Evolutionary conservation across 2,797 vertebrate genomes (phyloP), one percentile per base, ranked within the genome.

Genomic region (Mormyrus proboscirostris): DNA sequence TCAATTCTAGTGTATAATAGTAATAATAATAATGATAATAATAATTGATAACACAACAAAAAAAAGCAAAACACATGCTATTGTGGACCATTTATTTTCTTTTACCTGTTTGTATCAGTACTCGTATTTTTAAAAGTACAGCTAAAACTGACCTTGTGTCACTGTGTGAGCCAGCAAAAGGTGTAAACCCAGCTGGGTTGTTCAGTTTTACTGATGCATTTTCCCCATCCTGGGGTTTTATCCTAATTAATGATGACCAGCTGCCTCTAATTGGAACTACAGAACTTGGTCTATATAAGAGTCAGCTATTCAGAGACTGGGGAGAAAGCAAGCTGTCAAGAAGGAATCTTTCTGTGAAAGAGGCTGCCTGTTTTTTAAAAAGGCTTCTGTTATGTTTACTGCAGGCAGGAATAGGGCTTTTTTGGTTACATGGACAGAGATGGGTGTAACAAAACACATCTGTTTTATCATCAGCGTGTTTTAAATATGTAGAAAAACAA

Each of bases 221-320:
- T 73, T 38, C 69, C 25, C 33, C 12, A 73, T 47, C 41, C 76
- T 82, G 33, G 69, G 33, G 76, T 82, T 82, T 82, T 82, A 82
- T 82, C 76, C 41, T 82, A 82, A 82, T 82, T 82, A 82, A 82
- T 82, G 76, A 82, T 82, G 76, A 47, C 76, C 76, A 82, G 76
- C 76, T 82, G 69, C 76, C 41, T 82, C 41, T 47, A 82, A 47
- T 47, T 19, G 38, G 41, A 82, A 82, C 76, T 82, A 82, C 19
- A 82, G 76, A 44, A 76, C 69, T 65, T 65, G 22, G 69, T 76
- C 69, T 76, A 14, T 76, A 33, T 76, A 76, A 82, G 76, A 82
- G 41, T 41, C 76, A 82, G 76, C 76, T 82, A 82, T 82, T 82
- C 76, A 82, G 76, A 82, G 41, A 44, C 76, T 47, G 76, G 19